Percentiles rank a stretch among this genome's conserved stretches.
Conservation (phyloP, 1,140 invertebrate genomes). For the Rhysida immarginata region DNA sequence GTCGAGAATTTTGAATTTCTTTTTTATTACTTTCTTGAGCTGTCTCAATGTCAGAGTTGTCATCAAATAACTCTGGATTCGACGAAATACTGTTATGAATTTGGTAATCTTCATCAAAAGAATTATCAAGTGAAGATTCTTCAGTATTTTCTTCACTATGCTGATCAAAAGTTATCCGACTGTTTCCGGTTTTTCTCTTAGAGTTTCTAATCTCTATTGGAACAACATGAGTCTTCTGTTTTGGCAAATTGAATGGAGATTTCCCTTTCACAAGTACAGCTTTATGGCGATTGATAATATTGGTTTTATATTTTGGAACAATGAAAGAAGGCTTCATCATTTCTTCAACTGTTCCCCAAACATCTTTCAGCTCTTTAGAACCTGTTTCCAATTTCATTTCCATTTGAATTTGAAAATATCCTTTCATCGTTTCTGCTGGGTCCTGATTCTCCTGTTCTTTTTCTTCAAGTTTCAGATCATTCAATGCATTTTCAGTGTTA, state of each 20-base stretch:
- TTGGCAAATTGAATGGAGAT: conserved; percentile 2
- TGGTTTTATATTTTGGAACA: conserved; percentile 5
- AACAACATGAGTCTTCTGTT: neutral
- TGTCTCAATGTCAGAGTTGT: no score
- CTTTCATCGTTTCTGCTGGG: neutral
- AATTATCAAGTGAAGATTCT: conserved; percentile 1
- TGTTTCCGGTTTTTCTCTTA: neutral
- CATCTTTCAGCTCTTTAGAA: neutral
- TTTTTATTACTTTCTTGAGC: no score
- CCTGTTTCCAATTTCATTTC: no score
- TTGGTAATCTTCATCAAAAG: neutral
- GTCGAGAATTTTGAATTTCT: no score
- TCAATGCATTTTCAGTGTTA: neutral
- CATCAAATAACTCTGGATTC: no score
- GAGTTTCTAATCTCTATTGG: no score
- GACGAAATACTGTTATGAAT: no score
- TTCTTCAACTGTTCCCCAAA: neutral
- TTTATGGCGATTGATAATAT: neutral
- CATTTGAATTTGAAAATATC: no score
- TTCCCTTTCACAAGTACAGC: neutral
- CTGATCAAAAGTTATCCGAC: neutral
- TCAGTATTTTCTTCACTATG: conserved; percentile 3
- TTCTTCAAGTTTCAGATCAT: neutral
- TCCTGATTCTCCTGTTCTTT: neutral
- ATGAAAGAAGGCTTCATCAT: conserved; percentile 6